A percentile compares a stretch with the other conserved stretches of the same genome.
Evolutionary conservation across 2,888 invertebrate genomes (phyloP).

Genomic region (Pecten maximus): DNA sequence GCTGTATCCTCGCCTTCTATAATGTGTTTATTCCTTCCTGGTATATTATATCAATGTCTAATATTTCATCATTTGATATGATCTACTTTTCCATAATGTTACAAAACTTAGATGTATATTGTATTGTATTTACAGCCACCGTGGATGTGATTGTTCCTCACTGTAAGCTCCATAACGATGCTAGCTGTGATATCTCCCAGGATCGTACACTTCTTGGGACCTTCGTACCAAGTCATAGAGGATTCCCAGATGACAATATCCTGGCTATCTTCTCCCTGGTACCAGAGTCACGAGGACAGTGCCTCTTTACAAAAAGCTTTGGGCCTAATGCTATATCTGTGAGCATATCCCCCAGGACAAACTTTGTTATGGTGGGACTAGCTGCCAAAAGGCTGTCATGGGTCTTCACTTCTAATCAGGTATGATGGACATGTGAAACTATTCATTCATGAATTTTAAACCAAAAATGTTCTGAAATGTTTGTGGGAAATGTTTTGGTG

Average conservation of each 20-base stretch:
- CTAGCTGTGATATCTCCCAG: slow-evolving; percentile 91
- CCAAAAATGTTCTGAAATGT: neutral
- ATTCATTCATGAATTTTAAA: neutral
- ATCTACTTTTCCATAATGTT: too few relatives aligned
- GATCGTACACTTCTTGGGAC: slow-evolving; percentile 91
- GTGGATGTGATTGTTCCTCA: slow-evolving; percentile 91
- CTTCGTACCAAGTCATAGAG: slow-evolving; percentile 87
- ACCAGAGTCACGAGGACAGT: slow-evolving; percentile 89
- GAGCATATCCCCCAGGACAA: slow-evolving; percentile 91
- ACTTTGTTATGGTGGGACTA: slow-evolving; percentile 91
- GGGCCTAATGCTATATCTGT: slow-evolving; percentile 92
- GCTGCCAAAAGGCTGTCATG: slow-evolving; percentile 83
- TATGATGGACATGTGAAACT: slow-evolving; percentile 41
- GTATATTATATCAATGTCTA: too few relatives aligned
- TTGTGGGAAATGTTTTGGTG: neutral
- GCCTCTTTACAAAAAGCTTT: slow-evolving; percentile 87
- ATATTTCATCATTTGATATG: too few relatives aligned
- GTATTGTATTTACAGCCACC: slow-evolving; percentile 64
- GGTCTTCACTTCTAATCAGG: slow-evolving; percentile 77
- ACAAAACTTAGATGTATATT: too few relatives aligned
- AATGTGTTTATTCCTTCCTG: too few relatives aligned
- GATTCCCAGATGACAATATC: slow-evolving; percentile 88
- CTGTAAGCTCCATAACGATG: slow-evolving; percentile 94
- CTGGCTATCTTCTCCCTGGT: slow-evolving; percentile 92
- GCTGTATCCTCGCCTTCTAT: too few relatives aligned